Evolutionary conservation across 1,140 invertebrate species (phyloP), one percentile per base, ranked within the genome.

Genomic region (Dinothrombium tinctorium): DNA sequence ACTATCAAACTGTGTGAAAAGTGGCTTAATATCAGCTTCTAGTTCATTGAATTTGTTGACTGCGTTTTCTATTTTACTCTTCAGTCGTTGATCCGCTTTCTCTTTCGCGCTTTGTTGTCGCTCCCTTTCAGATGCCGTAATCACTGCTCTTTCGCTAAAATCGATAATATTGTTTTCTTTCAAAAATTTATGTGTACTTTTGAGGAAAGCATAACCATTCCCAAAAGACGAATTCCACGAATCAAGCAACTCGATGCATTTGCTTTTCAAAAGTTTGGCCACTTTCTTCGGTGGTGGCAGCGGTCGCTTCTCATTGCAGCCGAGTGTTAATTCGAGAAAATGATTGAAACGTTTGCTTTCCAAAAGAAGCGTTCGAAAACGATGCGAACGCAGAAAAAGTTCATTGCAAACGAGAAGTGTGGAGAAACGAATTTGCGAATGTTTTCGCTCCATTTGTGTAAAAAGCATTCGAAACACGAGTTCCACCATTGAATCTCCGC

Each of bases 371-470:
- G 64, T 59, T 41, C 68, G 52, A 44, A 71, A 70, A 17, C 40
- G 44, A 54, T 67, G 62, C 17, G 66, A 70, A 47, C 63, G 51
- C 40, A 55, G 54, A 48, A 71, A 71, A 3, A 71, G 50, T 45
- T 64, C 57, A 48, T 68, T 56, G 32, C 63, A 61, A 22, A 70
- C 56, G 33, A 61, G 58, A 46, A 68, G 61, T 3, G 63, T 51
- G 37, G 61, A 63, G n/a, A 58, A 56, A 23, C 69, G 54, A 25
- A 70, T 59, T 55, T 71, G 65, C 11, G 67, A 53, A 57, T 71
- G 68, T 2, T 65, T 55, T 47, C 63, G 59, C 24, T 57, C 52
- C 11, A 71, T 49, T 32, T 66, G 60, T 19, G 56, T 53, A 47
- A 61, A 57, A 19, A 69, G 28, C 17, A 64, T 42, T 22, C 57